phyloP scores from a whole-genome alignment of 1,140 invertebrate genomes.

The Olivierus martensii region DNA sequence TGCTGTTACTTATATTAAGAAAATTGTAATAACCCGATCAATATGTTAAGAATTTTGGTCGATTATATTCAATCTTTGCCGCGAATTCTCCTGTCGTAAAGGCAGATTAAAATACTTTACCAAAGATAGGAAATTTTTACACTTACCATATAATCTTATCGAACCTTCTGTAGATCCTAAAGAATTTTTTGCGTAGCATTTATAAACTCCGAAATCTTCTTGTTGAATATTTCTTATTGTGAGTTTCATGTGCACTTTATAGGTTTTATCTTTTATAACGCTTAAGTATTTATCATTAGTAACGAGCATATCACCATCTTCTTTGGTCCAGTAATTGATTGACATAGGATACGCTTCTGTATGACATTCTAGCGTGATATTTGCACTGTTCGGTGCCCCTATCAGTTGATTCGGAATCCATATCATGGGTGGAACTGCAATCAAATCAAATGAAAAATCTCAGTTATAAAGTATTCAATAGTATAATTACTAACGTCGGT shows the following conservation, averaged over 20 bases:
- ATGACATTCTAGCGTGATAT: constrained; percentile 32
- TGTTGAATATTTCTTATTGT: constrained; percentile 16
- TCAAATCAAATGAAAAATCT: no score
- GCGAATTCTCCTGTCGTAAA: no score
- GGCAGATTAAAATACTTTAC: no score
- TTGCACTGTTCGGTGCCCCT: constrained; percentile 29
- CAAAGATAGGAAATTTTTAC: no score
- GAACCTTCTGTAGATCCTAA: constrained; percentile 82
- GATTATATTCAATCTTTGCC: no score
- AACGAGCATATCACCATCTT: constrained; percentile 19
- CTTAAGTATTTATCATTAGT: constrained; percentile 19
- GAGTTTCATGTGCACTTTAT: constrained; percentile 23
- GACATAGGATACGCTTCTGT: constrained; percentile 27
- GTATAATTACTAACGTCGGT: no score
- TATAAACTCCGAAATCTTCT: constrained; percentile 67
- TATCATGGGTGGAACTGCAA: constrained; percentile 33
- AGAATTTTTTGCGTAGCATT: constrained; percentile 83
- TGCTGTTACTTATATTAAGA: no score
- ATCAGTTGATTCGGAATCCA: constrained; percentile 35
- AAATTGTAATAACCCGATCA: no score
- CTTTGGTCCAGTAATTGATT: constrained; percentile 24
- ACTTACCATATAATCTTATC: constrained; percentile 77
- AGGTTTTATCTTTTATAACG: constrained; percentile 16
- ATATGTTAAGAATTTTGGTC: no score
- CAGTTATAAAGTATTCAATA: no score